Percentiles rank a stretch among this genome's conserved stretches.
Conservation (phyloP, 2,888 invertebrate species). For the Clivina fossor region DNA sequence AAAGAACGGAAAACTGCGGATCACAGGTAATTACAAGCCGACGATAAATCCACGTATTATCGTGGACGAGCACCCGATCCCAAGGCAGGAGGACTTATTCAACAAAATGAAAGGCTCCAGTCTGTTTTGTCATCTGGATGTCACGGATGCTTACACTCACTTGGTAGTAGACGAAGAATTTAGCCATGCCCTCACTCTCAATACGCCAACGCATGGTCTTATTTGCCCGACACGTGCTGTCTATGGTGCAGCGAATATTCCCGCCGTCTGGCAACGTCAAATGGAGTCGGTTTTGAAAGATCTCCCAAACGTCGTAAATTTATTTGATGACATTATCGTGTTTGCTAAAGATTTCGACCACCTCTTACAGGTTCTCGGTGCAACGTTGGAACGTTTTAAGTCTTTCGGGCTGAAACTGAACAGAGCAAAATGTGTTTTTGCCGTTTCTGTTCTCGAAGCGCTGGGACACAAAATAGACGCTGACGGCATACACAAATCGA, state of each 20-base stretch:
- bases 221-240: conserved; percentile 22
- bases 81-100: conserved; percentile 22
- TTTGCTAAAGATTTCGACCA: conserved; percentile 20
- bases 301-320: conserved; percentile 3
- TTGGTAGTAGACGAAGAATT: conserved; percentile 25
- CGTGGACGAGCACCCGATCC: conserved; percentile 27
- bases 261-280: conserved; percentile 25
- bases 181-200: conserved; percentile 11
- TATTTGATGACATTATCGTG: conserved; percentile 6
- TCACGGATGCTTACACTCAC: conserved; percentile 34
- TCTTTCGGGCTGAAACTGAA: conserved; percentile 30
- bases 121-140: conserved; percentile 34
- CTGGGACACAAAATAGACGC: conserved; percentile 35
- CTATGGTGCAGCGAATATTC: conserved; percentile 27
- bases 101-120: conserved; percentile 25
- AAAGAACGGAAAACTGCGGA: conserved; percentile 35
- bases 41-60: conserved; percentile 33
- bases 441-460: conserved; percentile 15
- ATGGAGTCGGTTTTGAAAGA: conserved; percentile 27
- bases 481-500: conserved; percentile 19
- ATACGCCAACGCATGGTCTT: conserved; percentile 24
- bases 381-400: conserved; percentile 23
- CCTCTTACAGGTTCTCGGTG: conserved; percentile 3
- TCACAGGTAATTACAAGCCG: conserved; percentile 39
- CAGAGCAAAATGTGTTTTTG: conserved; percentile 27